Evolutionary conservation across 2,888 invertebrate species (phyloP).

Genomic region (Rhodophaea formosa): DNA sequence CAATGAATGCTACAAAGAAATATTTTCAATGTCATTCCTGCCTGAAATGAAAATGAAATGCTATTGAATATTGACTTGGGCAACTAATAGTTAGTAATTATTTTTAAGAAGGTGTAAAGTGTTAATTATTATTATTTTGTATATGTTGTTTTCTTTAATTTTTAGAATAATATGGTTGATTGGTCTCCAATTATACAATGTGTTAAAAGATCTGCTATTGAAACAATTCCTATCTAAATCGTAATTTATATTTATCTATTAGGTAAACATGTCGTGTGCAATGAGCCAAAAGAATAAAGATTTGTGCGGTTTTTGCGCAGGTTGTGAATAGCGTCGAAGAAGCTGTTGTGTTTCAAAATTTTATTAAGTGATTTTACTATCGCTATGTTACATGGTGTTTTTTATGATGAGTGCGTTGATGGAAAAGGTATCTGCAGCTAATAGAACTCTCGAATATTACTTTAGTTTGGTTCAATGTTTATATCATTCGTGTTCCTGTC

Average conservation of each 20-base stretch:
- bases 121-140: conserved; percentile 15
- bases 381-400: conserved; percentile 33
- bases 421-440: not conserved
- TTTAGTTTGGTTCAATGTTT: not conserved
- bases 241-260: not conserved
- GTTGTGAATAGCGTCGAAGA: conserved; percentile 63
- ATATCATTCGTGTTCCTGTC: conserved; percentile 45
- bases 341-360: conserved; percentile 66
- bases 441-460: not conserved
- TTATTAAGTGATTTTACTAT: conserved; percentile 58
- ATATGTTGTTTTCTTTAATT: conserved; percentile 11
- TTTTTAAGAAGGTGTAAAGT: conserved; percentile 12
- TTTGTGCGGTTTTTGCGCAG: conserved; percentile 47
- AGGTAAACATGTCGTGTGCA: conserved; percentile 30
- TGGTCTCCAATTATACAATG: conserved; percentile 15
- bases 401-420: conserved; percentile 38
- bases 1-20: not conserved
- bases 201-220: conserved; percentile 33
- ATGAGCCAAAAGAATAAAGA: conserved; percentile 68
- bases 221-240: conserved; percentile 26
- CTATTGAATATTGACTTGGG: not conserved
- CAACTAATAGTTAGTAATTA: conserved; percentile 2
- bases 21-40: not conserved
- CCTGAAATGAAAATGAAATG: not conserved
- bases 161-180: conserved; percentile 12